A percentile compares a stretch with the other conserved stretches of the same genome.
These are phyloP conservation scores for Drosophila rubida DNA, from an alignment of 2,888 invertebrate genomes.

Conservation along the genomic window DNA sequence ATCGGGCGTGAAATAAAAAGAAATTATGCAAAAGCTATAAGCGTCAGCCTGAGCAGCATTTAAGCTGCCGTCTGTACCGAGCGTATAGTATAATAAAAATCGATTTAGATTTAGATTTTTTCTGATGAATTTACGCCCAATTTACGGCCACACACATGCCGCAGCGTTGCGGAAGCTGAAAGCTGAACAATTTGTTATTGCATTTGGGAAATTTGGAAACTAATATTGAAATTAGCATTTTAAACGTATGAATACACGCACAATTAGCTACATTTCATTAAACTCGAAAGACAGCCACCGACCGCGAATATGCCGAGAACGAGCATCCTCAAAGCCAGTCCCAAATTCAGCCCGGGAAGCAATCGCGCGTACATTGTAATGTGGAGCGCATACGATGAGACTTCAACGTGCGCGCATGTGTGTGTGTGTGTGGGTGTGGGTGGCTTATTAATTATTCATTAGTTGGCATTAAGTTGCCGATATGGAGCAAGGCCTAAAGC, in stretches of 20 bases:
- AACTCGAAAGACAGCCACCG: constrained; percentile 59
- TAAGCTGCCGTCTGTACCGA: background rate
- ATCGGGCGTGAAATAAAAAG: constrained; percentile 79
- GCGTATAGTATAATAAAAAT: constrained; percentile 45
- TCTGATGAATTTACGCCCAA: constrained; percentile 74
- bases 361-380: constrained; percentile 47
- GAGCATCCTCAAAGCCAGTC: constrained; percentile 2
- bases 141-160: constrained; percentile 46
- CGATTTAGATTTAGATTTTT: constrained; percentile 68
- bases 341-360: constrained; percentile 27
- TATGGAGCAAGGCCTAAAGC: constrained; percentile 51
- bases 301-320: constrained; percentile 3
- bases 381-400: background rate
- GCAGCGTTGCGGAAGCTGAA: background rate
- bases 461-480: constrained; percentile 76
- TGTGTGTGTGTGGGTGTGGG: constrained; percentile 32
- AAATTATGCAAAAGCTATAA: constrained; percentile 74
- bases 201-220: constrained; percentile 67
- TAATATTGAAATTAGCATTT: constrained; percentile 79
- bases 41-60: constrained; percentile 10
- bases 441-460: constrained; percentile 82
- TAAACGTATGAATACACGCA: constrained; percentile 78
- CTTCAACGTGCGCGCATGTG: constrained; percentile 10
- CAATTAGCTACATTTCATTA: constrained; percentile 78
- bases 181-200: constrained; percentile 48